A percentile compares a stretch with the other conserved stretches of the same genome.
Conservation (phyloP, 2,113 vertebrate genomes). For the Mus pahari region DNA sequence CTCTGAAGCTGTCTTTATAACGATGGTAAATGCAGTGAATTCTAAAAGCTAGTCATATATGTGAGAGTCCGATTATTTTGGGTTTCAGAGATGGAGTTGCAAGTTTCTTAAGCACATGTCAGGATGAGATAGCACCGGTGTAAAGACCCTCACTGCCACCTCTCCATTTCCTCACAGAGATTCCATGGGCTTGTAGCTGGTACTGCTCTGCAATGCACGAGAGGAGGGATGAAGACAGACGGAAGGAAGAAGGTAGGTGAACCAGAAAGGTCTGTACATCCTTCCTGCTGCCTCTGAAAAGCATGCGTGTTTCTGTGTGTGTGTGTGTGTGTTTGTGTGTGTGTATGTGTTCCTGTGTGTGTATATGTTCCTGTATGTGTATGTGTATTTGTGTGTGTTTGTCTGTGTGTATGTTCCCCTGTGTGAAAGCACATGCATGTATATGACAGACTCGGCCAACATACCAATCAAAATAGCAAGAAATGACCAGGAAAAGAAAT, state of each 20-base stretch:
- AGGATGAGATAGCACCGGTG: background rate
- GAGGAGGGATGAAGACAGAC: background rate
- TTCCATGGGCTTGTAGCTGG: slow-evolving; percentile 83
- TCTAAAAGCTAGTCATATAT: slow-evolving; percentile 53
- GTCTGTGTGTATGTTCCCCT: background rate
- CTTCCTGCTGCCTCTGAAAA: background rate
- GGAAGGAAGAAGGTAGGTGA: slow-evolving; percentile 40
- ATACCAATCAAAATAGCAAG: background rate
- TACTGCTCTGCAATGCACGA: slow-evolving; percentile 42
- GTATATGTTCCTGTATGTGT: too few species aligned
- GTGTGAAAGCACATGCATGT: too few species aligned
- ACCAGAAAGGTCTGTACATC: background rate
- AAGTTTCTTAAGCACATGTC: slow-evolving; percentile 42
- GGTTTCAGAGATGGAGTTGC: slow-evolving; percentile 48
- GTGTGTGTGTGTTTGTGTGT: rapidly evolving
- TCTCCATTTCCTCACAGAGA: slow-evolving; percentile 83
- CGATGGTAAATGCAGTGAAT: slow-evolving; percentile 22
- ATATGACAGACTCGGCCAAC: background rate
- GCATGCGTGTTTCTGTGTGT: background rate
- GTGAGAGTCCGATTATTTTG: slow-evolving; percentile 44
- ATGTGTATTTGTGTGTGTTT: background rate
- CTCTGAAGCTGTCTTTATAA: slow-evolving; percentile 55
- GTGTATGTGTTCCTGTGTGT: too few species aligned
- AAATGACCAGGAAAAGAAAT: slow-evolving; percentile 15
- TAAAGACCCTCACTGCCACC: background rate